phyloP scores from a whole-genome alignment of 2,888 invertebrate species.

The Nomada ferruginata region DNA sequence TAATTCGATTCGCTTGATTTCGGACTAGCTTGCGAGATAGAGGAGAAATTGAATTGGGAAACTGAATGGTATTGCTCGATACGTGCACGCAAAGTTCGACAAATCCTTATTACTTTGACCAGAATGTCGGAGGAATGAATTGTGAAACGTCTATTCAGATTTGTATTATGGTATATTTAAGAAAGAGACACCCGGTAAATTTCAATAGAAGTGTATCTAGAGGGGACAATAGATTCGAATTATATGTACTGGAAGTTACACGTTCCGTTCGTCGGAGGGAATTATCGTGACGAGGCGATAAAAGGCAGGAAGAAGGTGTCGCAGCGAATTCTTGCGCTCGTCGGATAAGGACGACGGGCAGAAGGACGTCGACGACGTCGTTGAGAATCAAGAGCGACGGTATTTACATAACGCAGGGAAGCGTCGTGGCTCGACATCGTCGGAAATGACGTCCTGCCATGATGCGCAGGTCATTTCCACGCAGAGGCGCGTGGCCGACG shows the following conservation, averaged over 20 bases:
- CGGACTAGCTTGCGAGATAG: background rate
- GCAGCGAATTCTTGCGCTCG: constrained; percentile 22
- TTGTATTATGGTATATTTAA: background rate
- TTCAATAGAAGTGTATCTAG: background rate
- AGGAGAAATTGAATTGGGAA: background rate
- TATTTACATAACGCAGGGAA: constrained; percentile 69
- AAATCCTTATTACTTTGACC: too few relatives aligned
- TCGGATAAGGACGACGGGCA: constrained; percentile 15
- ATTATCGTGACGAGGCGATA: constrained; percentile 30
- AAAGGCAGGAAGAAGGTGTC: constrained; percentile 34
- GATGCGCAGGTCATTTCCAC: constrained; percentile 76
- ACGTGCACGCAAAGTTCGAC: too few relatives aligned
- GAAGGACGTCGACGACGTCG: constrained; percentile 1
- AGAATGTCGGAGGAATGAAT: too few relatives aligned
- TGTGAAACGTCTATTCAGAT: too few relatives aligned
- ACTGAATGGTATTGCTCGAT: too few relatives aligned
- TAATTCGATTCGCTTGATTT: background rate
- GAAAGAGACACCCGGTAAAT: background rate
- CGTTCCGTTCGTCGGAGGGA: constrained; percentile 4
- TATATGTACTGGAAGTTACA: background rate
- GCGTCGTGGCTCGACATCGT: constrained; percentile 57
- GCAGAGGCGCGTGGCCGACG: constrained; percentile 68
- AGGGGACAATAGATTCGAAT: background rate
- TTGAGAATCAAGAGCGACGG: constrained; percentile 19
- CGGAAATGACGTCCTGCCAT: constrained; percentile 75